Evolutionary conservation across 2,797 vertebrate genomes (phyloP).

Genomic region (Peromyscus attwateri): DNA sequence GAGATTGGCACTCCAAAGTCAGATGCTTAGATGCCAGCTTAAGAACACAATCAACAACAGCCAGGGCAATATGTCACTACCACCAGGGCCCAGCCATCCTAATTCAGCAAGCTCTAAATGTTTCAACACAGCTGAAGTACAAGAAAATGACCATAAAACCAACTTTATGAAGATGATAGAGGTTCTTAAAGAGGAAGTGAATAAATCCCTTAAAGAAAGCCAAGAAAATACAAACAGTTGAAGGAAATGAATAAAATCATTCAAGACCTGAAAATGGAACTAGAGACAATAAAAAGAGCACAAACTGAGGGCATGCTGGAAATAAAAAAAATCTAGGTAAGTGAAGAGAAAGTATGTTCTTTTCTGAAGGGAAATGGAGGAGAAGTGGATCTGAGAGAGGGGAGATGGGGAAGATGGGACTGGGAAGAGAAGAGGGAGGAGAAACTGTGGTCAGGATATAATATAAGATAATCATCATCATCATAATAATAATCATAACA

Average conservation of each 20-base stretch:
- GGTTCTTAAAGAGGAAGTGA: neutral
- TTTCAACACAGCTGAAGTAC: neutral
- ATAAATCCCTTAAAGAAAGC: no score
- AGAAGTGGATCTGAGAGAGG: no score
- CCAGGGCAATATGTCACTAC: neutral
- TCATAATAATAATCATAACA: no score
- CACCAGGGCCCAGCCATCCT: neutral
- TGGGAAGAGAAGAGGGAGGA: no score
- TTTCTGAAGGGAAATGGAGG: no score
- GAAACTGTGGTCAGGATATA: no score
- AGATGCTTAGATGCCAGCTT: neutral
- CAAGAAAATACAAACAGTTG: neutral
- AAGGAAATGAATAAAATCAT: neutral
- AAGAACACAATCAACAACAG: neutral
- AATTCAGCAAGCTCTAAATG: neutral
- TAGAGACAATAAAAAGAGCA: no score
- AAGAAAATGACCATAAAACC: neutral
- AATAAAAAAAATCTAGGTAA: no score
- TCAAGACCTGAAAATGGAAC: neutral
- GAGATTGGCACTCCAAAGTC: neutral
- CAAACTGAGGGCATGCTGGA: no score
- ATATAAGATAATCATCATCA: no score
- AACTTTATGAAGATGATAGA: neutral
- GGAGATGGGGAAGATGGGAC: no score
- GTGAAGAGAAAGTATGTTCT: no score